Base-by-base conservation (phyloP, 2,113 vertebrate species). In the Terrapene triunguis region DNA sequence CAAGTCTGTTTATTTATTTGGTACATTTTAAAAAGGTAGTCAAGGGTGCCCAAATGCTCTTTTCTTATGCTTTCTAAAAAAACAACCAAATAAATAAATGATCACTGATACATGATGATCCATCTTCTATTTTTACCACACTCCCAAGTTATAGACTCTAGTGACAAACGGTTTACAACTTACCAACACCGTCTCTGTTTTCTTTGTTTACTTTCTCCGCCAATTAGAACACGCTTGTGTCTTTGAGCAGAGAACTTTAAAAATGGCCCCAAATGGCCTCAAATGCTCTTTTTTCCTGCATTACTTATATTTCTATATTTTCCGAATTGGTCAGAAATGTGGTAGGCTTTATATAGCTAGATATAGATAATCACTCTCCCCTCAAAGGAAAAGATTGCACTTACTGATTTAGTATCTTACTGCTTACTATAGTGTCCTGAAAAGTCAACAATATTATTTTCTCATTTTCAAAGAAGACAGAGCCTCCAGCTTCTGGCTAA, bases 111-210 rank as follows among this genome's bases (percentile, higher is more conserved):
- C 11, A 25, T 76, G 92, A 91, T 90, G 93, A 95, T 44, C 62
- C 80, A 76, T 59, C 90, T 95, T 84, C 90, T 55, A 54, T 84
- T 92, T 92, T 94, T 93, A 94, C 72, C 80, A 79, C 83, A 81
- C 42, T 91, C 0, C 0, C 81, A 82, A 96, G 82, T 88, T 96
- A 97, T 76, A 38, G 86, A 85, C 92, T 94, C 78, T 85, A 93
- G 42, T 74, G 82, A 24, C 48, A 92, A 11, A 90, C 82, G 72
- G 3, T 53, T 86, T 80, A 76, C 93, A 88, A 10, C 22, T 72
- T 91, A 74, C 50, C 84, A 89, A 81, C 48, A 89, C 89, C 10
- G 0, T 35, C 74, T 55, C 44, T 90, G 85, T 85, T 95, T 84
- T 95, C 89, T 97, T 90, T 79, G 50, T 83, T 91, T 92, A 24